A percentile compares a stretch with the other conserved stretches of the same genome.
phyloP scores from a whole-genome alignment of 1,140 invertebrate species.

The Orussus abietinus region DNA sequence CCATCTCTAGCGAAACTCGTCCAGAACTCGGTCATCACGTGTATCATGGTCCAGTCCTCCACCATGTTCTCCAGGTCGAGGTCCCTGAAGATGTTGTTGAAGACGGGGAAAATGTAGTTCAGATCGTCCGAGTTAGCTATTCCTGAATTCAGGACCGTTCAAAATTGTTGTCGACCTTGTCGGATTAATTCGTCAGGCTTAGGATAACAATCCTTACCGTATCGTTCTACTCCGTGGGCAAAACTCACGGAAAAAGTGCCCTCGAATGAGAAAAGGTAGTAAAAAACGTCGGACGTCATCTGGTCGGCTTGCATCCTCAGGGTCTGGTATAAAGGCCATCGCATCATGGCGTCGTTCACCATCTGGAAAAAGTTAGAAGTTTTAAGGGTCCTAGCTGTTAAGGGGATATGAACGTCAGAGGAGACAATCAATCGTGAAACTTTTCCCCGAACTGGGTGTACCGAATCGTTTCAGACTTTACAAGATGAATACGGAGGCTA shows the following conservation, averaged over 20 bases:
- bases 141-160: too few species aligned
- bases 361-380: constrained; percentile 25
- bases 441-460: too few species aligned
- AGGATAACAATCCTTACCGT: constrained; percentile 31
- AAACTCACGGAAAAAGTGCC: constrained; percentile 32
- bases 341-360: constrained; percentile 17
- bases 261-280: constrained; percentile 35
- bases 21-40: constrained; percentile 50
- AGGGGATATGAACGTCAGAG: too few species aligned
- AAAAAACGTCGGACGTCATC: constrained; percentile 33
- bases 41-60: constrained; percentile 39
- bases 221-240: constrained; percentile 9
- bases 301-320: constrained; percentile 18
- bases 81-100: constrained; percentile 19
- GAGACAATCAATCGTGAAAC: too few species aligned
- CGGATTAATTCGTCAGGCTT: too few species aligned
- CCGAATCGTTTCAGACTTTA: too few species aligned
- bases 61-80: constrained; percentile 29
- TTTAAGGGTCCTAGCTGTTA: too few species aligned
- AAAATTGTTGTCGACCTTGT: too few species aligned
- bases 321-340: constrained; percentile 26
- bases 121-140: constrained; percentile 52
- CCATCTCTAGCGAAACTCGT: constrained; percentile 48
- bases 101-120: constrained; percentile 46
- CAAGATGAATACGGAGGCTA: too few species aligned